Base-by-base conservation (phyloP, 1,140 invertebrate genomes). In the Drosophila punjabiensis region DNA sequence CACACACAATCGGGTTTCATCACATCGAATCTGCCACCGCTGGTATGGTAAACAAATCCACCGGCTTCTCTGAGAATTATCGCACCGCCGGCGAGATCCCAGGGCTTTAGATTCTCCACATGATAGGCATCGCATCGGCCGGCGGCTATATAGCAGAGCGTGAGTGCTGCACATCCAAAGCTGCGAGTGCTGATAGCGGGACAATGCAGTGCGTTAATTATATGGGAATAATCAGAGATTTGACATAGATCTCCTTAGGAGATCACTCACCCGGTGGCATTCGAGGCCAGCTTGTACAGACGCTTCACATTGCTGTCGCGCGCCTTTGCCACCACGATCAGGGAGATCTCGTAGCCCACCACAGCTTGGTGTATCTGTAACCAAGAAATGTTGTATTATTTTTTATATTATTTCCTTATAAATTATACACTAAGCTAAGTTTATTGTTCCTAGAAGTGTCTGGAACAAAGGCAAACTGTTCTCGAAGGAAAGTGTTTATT, bases 1-100 rank as follows among this genome's bases (percentile, higher is more conserved):
- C 95, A 95, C 45, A 96, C 90, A 16, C 96, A 94, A 74, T 95
- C 93, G 13, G 96, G 94, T 32, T 94, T 93, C 94, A 96, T 95
- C 13, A 96, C 87, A 92, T 97, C 94, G 45, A 96, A 95, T 84
- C 94, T 93, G 50, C 93, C 93, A 39, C 96, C 96, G 81, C 93
- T 94, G 7, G 95, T 95, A 81, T 96, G 95, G 47, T 95, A 91
- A 5, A 96, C 94, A 68, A 94, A 85, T 16, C 96, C 97, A 18
- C 97, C 97, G 50, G 97, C 97, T 94, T 97, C 97, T 81, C 93
- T 93, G 5, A 97, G 94, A 63, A 97, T 96, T 28, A 97, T 71
- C 71, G 94, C 94, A n/a, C 95, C 96, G 5, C 95, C 96, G 20
- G 95, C 95, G 32, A 96, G 95, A 87, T 96, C 96, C 96, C 96